These are phyloP conservation scores for Notolepis coatsorum DNA, from an alignment of 2,797 vertebrate genomes.

Conservation along the genomic window DNA sequence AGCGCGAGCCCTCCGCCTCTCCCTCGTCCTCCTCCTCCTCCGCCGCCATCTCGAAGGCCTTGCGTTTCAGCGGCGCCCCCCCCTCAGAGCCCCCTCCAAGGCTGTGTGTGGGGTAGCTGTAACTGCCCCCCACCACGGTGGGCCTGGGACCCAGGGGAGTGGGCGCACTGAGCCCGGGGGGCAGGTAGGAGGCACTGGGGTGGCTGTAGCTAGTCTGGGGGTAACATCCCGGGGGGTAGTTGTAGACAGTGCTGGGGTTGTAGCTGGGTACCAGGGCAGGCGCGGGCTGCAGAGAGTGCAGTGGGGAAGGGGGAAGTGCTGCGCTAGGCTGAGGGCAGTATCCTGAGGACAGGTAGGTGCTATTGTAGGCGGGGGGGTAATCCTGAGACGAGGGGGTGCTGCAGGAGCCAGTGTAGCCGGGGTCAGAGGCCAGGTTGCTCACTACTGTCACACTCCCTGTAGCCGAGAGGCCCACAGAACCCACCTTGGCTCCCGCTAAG, in stretches of 20 bases:
- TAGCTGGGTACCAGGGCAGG: slow-evolving; percentile 84
- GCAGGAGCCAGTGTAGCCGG: slow-evolving; percentile 70
- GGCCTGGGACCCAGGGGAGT: slow-evolving; percentile 84
- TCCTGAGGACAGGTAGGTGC: slow-evolving; percentile 88
- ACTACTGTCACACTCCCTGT: slow-evolving; percentile 85
- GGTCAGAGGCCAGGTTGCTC: slow-evolving; percentile 70
- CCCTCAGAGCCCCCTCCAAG: slow-evolving; percentile 71
- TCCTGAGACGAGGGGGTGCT: slow-evolving; percentile 82
- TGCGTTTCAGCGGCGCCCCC: slow-evolving; percentile 81
- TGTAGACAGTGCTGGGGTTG: slow-evolving; percentile 85
- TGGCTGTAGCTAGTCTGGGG: slow-evolving; percentile 83
- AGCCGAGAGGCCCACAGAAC: slow-evolving; percentile 74
- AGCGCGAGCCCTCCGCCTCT: slow-evolving; percentile 76
- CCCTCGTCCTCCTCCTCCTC: slow-evolving; percentile 79
- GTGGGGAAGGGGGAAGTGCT: slow-evolving; percentile 83
- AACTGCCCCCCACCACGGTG: slow-evolving; percentile 75
- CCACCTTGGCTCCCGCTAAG: slow-evolving; percentile 79
- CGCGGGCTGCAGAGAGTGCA: slow-evolving; percentile 81
- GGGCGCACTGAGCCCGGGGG: slow-evolving; percentile 87
- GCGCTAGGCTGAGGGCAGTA: slow-evolving; percentile 86
- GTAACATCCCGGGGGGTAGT: slow-evolving; percentile 86
- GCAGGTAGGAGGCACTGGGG: slow-evolving; percentile 86
- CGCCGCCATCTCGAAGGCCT: slow-evolving; percentile 69
- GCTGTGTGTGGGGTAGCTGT: slow-evolving; percentile 79
- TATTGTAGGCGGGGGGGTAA: slow-evolving; percentile 88